Evolutionary conservation across 2,797 vertebrate species (phyloP), one percentile per base, ranked within the genome.

Genomic region (Tinamus major): DNA sequence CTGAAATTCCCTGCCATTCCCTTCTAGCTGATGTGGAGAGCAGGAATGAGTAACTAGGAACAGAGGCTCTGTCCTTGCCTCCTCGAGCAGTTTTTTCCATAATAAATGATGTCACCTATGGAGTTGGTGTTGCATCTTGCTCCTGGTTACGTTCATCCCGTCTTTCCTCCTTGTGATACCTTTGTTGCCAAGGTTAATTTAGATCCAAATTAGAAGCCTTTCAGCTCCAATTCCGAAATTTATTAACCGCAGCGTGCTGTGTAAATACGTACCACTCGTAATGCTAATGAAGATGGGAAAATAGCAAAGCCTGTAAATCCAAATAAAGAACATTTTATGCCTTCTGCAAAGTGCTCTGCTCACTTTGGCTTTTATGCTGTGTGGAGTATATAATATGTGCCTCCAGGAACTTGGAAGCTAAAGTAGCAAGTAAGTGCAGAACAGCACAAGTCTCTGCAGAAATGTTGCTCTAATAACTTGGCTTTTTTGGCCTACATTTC

Each of bases 401-500:
- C 96, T 93, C 80, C 93, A 95, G 96, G 93, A 96, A 62, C 88
- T 77, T 76, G 80, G 94, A 95, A 91, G 77, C 78, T n/a, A 55
- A n/a, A 0, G 1, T 48, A 79, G 90, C 80, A 9, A 92, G 85
- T 3, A 41, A 83, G 64, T 48, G 3, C 56, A 3, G 82, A 94
- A 92, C 82, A 86, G 72, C 79, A n/a, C 93, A 95, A 92, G 92
- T 93, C 94, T 95, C 95, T 91, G 92, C 96, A 96, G 94, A 96
- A 95, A 95, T 13, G 89, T 26, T 77, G 77, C 87, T 95, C 79
- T 42, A 77, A 84, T 86, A 91, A 82, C 87, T 93, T 89, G 46
- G 92, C 89, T 44, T 95, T 96, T 96, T 91, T 96, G 94, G 92
- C 96, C 95, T 96, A 95, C 91, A 95, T 96, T 96, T 95, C 93